Evolutionary conservation across 2,888 invertebrate genomes (phyloP).

Genomic region (Ferrisia virgata): DNA sequence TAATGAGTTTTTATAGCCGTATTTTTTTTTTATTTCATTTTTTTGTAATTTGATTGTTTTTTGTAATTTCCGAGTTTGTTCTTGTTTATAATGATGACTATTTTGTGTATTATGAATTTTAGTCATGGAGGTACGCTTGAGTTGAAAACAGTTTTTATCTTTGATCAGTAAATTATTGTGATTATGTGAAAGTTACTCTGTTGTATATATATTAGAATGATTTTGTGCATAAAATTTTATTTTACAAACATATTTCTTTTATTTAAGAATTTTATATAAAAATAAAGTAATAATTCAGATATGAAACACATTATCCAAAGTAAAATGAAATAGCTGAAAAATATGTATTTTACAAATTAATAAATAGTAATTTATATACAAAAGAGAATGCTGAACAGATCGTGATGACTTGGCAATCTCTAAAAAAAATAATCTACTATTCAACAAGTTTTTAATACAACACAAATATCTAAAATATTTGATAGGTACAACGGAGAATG

Average conservation of each 20-base stretch:
- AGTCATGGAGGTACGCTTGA: background rate
- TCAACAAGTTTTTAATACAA: too few species aligned
- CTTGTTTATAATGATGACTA: background rate
- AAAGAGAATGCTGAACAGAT: background rate
- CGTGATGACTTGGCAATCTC: background rate
- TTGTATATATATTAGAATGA: background rate
- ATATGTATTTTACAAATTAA: background rate
- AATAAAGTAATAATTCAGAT: too few species aligned
- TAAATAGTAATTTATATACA: background rate
- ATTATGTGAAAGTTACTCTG: background rate
- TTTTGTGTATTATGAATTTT: background rate
- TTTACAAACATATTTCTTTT: background rate
- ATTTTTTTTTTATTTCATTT: background rate
- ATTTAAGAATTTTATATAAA: background rate
- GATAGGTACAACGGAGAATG: too few species aligned
- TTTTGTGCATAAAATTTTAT: background rate
- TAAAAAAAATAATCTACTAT: too few species aligned
- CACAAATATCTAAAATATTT: background rate
- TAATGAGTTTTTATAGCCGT: slow-evolving; percentile 85
- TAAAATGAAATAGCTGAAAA: background rate
- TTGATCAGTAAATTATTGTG: background rate
- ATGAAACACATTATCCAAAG: too few species aligned
- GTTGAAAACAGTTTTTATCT: background rate
- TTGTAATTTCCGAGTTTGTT: background rate
- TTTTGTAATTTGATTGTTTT: background rate